A percentile compares a stretch with the other conserved stretches of the same genome.
Conservation (phyloP, 2,797 vertebrate genomes). For the Falco novaeseelandiae region DNA sequence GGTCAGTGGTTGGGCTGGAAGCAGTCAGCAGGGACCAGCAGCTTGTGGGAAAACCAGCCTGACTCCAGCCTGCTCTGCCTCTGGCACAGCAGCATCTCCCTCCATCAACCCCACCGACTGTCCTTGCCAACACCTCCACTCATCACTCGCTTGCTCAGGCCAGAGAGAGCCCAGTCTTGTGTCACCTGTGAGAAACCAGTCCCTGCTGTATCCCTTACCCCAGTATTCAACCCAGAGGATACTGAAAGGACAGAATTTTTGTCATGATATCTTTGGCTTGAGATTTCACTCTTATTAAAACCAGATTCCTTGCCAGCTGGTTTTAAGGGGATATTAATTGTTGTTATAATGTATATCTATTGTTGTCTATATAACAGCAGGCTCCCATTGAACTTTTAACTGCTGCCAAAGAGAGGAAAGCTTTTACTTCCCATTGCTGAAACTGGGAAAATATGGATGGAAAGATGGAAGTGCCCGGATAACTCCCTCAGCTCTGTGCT, state of each 20-base stretch:
- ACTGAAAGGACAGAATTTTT: background rate
- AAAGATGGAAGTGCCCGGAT: background rate
- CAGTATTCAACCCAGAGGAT: background rate
- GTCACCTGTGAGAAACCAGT: background rate
- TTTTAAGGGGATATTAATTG: background rate
- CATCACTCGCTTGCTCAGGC: background rate
- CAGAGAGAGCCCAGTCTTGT: background rate
- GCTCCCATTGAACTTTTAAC: background rate
- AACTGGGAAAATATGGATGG: background rate
- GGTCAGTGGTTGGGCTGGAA: background rate
- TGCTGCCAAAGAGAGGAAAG: background rate
- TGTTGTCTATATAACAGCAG: no score
- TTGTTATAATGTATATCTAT: background rate
- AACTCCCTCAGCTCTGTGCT: background rate
- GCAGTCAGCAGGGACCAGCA: background rate
- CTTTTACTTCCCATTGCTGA: background rate
- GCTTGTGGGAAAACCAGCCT: background rate
- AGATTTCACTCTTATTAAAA: background rate
- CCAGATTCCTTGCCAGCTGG: background rate
- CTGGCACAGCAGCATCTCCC: background rate
- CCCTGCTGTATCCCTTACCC: background rate
- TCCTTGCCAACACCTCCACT: background rate
- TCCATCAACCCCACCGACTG: rapidly evolving
- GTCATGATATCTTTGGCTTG: background rate
- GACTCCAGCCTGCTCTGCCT: background rate